A percentile compares a stretch with the other conserved stretches of the same genome.
These are phyloP conservation scores for Sarotherodon lohbergeri DNA, from an alignment of 2,113 vertebrate genomes.

Conservation along the genomic window DNA sequence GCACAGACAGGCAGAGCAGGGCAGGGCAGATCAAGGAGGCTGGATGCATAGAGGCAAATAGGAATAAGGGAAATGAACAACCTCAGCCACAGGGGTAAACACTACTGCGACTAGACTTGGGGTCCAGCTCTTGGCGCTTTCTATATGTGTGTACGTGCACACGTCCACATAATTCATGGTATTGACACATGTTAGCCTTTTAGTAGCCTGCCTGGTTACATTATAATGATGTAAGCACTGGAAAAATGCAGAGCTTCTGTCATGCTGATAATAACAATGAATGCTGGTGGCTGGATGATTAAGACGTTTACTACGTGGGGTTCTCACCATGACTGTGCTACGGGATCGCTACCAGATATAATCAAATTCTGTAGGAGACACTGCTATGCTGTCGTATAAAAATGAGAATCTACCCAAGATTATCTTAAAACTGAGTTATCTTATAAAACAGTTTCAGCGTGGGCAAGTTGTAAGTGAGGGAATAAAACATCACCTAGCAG, in stretches of 20 bases:
- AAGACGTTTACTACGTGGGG: background rate
- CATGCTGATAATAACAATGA: background rate
- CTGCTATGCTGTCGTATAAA: background rate
- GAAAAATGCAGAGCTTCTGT: background rate
- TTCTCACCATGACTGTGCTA: background rate
- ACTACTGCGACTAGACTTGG: background rate
- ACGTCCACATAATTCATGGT: background rate
- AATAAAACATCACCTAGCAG: background rate
- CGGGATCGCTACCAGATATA: rapidly evolving
- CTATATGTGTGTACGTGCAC: background rate
- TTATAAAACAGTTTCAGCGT: background rate
- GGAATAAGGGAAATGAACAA: conserved; percentile 4
- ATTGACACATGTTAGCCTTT: background rate
- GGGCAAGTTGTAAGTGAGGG: background rate
- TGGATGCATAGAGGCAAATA: conserved; percentile 13
- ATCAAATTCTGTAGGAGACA: background rate
- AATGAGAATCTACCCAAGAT: background rate
- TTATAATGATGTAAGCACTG: background rate
- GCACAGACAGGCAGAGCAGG: conserved; percentile 19
- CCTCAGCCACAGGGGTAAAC: conserved; percentile 52
- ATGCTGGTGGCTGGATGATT: background rate
- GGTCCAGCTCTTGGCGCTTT: background rate
- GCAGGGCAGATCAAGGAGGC: conserved; percentile 34
- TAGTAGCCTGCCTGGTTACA: background rate
- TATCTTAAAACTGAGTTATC: background rate